phyloP scores from a whole-genome alignment of 2,797 vertebrate species.

The Aselliscus stoliczkanus region DNA sequence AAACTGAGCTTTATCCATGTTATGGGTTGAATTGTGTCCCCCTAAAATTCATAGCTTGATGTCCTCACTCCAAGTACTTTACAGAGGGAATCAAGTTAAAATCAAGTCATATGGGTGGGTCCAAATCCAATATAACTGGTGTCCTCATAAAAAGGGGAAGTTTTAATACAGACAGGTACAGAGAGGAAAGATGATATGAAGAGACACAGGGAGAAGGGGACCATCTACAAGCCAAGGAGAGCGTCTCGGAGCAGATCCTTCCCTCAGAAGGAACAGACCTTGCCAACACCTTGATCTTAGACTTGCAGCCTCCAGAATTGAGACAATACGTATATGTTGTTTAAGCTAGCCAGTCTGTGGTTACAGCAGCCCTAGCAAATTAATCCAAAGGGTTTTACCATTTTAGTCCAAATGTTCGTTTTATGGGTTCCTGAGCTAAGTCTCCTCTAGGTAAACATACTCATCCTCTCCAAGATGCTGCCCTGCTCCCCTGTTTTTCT shows the following conservation, averaged over 20 bases:
- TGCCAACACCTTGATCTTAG: not conserved
- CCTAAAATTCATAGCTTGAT: not conserved
- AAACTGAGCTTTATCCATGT: not conserved
- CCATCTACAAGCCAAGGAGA: not conserved
- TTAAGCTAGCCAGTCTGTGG: accelerated
- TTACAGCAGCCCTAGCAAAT: not conserved
- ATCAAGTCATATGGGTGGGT: not conserved
- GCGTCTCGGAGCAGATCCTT: not conserved
- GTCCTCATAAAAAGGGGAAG: not conserved
- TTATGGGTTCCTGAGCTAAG: not conserved
- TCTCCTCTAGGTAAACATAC: not conserved
- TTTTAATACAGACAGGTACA: accelerated
- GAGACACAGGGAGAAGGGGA: not conserved
- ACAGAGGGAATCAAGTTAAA: not conserved
- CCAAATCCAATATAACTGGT: not conserved
- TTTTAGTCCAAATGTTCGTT: no score
- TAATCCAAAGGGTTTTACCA: not conserved
- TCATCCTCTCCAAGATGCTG: not conserved
- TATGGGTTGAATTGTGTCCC: not conserved
- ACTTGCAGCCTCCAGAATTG: not conserved
- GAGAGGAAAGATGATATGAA: not conserved
- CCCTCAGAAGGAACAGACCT: not conserved
- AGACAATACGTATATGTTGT: not conserved
- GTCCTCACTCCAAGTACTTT: no score
- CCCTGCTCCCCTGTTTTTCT: not conserved